These are phyloP conservation scores for Noctilio leporinus DNA, from an alignment of 2,113 vertebrate species.

Conservation along the genomic window DNA sequence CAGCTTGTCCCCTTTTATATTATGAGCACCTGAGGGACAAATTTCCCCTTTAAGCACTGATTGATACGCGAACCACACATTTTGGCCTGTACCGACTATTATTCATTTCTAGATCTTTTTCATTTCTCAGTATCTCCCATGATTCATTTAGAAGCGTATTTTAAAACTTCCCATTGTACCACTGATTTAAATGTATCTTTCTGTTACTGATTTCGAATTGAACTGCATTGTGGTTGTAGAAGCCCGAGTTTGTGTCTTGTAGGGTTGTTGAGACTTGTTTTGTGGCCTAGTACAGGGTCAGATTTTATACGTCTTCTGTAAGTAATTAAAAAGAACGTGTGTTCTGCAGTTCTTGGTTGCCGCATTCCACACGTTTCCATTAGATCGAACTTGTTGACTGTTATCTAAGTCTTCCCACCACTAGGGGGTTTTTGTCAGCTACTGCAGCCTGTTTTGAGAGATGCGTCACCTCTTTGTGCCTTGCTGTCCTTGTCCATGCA, in stretches of 20 bases:
- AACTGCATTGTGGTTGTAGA: too few species aligned
- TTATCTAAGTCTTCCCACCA: neutral
- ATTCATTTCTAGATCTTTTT: neutral
- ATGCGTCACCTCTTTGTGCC: neutral
- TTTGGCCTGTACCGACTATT: neutral
- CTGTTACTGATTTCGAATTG: neutral
- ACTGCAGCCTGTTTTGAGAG: neutral
- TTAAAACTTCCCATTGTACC: neutral
- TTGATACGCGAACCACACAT: neutral
- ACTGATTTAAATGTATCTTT: neutral
- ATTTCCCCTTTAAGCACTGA: neutral
- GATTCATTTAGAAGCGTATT: neutral
- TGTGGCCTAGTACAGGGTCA: neutral
- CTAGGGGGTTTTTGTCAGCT: neutral
- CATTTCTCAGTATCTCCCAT: neutral
- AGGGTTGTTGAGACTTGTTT: neutral
- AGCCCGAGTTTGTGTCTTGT: neutral
- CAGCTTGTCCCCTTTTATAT: neutral
- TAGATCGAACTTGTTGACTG: neutral
- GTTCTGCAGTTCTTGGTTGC: neutral
- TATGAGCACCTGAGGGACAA: neutral
- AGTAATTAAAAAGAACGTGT: neutral
- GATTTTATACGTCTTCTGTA: neutral
- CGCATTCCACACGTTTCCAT: neutral
- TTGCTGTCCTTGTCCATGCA: neutral